These are phyloP conservation scores for Drosophila kanapiae DNA, from an alignment of 1,140 invertebrate genomes.

Conservation along the genomic window DNA sequence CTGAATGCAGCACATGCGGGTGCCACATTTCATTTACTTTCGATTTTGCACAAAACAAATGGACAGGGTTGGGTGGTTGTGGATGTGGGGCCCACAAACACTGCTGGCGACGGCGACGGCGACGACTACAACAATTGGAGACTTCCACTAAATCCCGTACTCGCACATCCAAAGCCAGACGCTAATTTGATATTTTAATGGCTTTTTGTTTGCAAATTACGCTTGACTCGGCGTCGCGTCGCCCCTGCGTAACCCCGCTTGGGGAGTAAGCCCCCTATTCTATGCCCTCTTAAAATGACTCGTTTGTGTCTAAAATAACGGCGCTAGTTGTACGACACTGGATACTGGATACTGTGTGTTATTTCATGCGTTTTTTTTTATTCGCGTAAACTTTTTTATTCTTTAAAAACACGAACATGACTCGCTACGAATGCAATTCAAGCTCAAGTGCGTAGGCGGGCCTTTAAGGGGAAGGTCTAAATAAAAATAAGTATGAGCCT, in stretches of 20 bases:
- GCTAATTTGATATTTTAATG: conserved; percentile 83
- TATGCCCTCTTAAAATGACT: conserved; percentile 34
- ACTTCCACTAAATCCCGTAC: conserved; percentile 68
- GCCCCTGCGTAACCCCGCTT: conserved; percentile 12
- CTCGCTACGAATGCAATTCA: conserved; percentile 1
- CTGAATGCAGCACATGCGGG: conserved; percentile 53
- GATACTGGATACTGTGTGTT: conserved; percentile 19
- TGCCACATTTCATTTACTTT: conserved; percentile 65
- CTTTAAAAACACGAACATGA: conserved; percentile 24
- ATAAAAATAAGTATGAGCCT: background rate
- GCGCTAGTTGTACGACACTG: conserved; percentile 52
- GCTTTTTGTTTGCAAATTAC: conserved; percentile 81
- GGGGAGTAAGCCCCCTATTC: background rate
- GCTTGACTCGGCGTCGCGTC: conserved; percentile 39
- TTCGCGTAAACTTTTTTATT: conserved; percentile 22
- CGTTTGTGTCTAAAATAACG: conserved; percentile 55
- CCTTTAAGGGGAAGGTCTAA: background rate
- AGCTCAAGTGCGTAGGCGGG: conserved; percentile 8
- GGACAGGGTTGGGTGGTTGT: background rate
- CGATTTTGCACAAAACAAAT: conserved; percentile 56
- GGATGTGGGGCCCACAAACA: background rate
- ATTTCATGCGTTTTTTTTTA: conserved; percentile 9
- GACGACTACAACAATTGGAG: conserved; percentile 46
- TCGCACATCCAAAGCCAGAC: conserved; percentile 61
- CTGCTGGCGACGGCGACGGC: conserved; percentile 10